Conservation (phyloP, 2,113 vertebrate genomes). For the Hippocampus comes region DNA sequence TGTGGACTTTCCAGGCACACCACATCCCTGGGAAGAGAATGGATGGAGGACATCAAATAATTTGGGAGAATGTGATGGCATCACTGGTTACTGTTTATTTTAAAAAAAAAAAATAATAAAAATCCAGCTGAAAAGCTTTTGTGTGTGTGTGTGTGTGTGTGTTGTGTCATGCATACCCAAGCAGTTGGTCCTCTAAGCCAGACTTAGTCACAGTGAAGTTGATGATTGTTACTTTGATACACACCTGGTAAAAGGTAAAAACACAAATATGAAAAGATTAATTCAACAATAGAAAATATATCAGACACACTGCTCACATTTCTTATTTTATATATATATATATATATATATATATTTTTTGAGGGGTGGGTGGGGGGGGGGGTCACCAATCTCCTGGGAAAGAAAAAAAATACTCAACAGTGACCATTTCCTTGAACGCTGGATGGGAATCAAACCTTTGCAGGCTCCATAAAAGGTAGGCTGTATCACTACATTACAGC, state of each 20-base stretch:
- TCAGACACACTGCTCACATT: not conserved
- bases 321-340: too few relatives aligned
- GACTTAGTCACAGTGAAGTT: conserved; percentile 87
- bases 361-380: too few relatives aligned
- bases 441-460: not conserved
- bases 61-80: not conserved
- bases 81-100: not conserved
- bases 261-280: not conserved
- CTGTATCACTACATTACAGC: not conserved
- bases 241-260: conserved; percentile 71
- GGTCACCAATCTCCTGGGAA: not conserved
- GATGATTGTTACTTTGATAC: conserved; percentile 89
- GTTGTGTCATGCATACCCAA: conserved; percentile 69
- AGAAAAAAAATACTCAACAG: not conserved
- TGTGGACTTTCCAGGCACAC: conserved; percentile 79
- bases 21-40: conserved; percentile 65
- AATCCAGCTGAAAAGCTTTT: not conserved
- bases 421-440: too few relatives aligned
- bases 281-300: not conserved
- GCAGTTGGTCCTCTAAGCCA: conserved; percentile 83
- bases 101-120: not conserved
- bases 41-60: not conserved
- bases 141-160: too few relatives aligned
- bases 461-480: not conserved
- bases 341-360: too few relatives aligned